These are phyloP conservation scores for Sebastiscus albofasciatus DNA, from an alignment of 2,797 vertebrate genomes.

Conservation along the genomic window DNA sequence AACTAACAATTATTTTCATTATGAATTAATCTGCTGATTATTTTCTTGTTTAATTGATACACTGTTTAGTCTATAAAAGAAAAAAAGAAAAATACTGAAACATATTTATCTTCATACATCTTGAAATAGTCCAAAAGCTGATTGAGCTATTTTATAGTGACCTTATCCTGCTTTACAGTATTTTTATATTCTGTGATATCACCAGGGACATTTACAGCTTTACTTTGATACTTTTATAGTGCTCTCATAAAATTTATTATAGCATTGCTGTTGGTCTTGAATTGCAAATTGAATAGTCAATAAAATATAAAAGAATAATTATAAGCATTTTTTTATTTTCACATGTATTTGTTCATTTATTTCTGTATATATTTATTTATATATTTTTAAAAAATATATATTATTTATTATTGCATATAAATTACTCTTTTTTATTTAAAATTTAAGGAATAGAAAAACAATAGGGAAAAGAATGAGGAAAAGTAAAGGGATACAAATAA, in stretches of 20 bases:
- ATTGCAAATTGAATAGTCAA: constrained; percentile 7
- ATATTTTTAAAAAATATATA: too few relatives aligned
- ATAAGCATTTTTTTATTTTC: too few relatives aligned
- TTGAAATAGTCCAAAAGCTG: not conserved
- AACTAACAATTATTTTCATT: not conserved
- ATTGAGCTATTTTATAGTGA: not conserved
- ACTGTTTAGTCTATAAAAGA: not conserved
- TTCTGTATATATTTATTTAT: too few relatives aligned
- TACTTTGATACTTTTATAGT: constrained; percentile 10
- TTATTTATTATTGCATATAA: too few relatives aligned
- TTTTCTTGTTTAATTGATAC: not conserved
- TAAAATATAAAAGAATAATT: too few relatives aligned
- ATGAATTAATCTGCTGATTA: not conserved
- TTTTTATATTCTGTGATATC: not conserved
- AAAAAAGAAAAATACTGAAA: not conserved
- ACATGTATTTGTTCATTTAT: too few relatives aligned
- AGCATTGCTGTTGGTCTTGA: not conserved
- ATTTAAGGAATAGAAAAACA: too few relatives aligned
- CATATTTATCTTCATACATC: not conserved
- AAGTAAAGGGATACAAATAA: too few relatives aligned
- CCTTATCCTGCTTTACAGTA: not conserved
- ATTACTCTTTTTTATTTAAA: too few relatives aligned
- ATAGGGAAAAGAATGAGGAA: too few relatives aligned
- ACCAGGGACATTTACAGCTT: not conserved
- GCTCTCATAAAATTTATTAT: not conserved